A percentile compares a stretch with the other conserved stretches of the same genome.
These are phyloP conservation scores for Micromys minutus DNA, from an alignment of 2,113 vertebrate genomes.

Conservation along the genomic window DNA sequence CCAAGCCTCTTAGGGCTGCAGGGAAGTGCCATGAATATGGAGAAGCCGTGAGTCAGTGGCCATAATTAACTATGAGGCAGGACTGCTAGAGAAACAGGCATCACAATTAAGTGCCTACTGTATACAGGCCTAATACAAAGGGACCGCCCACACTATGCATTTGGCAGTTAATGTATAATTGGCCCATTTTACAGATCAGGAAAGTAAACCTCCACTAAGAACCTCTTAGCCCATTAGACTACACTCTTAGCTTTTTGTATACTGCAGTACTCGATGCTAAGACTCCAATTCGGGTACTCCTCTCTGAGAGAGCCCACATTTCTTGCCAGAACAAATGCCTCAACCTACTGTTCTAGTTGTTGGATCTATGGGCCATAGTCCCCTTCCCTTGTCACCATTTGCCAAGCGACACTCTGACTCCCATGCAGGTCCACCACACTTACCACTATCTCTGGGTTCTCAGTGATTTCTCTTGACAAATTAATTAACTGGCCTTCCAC, in stretches of 20 bases:
- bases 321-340: background rate
- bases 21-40: background rate
- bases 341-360: fast-evolving
- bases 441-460: background rate
- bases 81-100: background rate
- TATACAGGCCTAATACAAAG: background rate
- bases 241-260: background rate
- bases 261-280: background rate
- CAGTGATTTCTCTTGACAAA: background rate
- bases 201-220: background rate
- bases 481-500: background rate
- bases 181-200: background rate
- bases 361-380: fast-evolving
- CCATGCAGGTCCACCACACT: background rate
- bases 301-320: too few relatives aligned
- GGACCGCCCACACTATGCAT: fast-evolving
- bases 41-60: background rate
- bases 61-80: background rate
- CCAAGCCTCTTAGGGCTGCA: background rate
- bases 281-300: background rate
- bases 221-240: background rate
- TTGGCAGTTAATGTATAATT: background rate
- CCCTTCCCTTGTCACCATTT: background rate
- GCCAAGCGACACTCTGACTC: background rate
- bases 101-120: background rate